Percentiles rank a stretch among this genome's conserved stretches.
phyloP scores from a whole-genome alignment of 2,113 vertebrate species.

The Trichomycterus rosablanca region DNA sequence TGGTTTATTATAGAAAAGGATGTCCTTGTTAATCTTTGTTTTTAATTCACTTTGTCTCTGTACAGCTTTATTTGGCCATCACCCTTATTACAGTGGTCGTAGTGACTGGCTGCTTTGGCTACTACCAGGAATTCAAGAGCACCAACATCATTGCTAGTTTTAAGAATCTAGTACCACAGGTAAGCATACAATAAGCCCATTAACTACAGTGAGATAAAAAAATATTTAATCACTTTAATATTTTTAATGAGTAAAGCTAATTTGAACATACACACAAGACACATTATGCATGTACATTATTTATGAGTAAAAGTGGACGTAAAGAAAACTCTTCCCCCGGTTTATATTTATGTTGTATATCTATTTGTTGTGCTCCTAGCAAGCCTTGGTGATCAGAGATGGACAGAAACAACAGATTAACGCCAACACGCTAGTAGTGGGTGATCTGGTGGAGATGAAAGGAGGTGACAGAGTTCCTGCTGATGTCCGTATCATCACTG shows the following conservation, averaged over 20 bases:
- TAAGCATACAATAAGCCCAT: conserved; percentile 35
- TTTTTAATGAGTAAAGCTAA: no score
- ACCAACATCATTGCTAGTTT: conserved; percentile 92
- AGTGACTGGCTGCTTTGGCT: conserved; percentile 86
- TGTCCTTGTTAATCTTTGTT: not conserved
- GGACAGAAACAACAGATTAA: conserved; percentile 88
- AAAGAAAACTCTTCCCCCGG: no score
- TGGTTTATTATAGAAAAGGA: no score
- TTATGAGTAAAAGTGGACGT: no score
- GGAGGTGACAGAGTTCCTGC: conserved; percentile 87
- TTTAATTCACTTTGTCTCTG: not conserved
- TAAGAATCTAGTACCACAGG: conserved; percentile 93
- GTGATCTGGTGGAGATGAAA: conserved; percentile 87
- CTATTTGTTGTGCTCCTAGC: conserved; percentile 58
- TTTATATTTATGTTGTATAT: no score
- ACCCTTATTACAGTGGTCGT: conserved; percentile 83
- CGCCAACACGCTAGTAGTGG: conserved; percentile 81
- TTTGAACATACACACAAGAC: no score
- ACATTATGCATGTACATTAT: no score
- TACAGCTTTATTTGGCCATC: conserved; percentile 81
- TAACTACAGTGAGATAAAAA: no score
- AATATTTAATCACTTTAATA: no score
- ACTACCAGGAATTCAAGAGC: conserved; percentile 90
- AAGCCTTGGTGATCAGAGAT: conserved; percentile 88
- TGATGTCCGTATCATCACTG: conserved; percentile 81